These are phyloP conservation scores for Eupithecia inturbata DNA, from an alignment of 2,888 invertebrate genomes.

Conservation along the genomic window DNA sequence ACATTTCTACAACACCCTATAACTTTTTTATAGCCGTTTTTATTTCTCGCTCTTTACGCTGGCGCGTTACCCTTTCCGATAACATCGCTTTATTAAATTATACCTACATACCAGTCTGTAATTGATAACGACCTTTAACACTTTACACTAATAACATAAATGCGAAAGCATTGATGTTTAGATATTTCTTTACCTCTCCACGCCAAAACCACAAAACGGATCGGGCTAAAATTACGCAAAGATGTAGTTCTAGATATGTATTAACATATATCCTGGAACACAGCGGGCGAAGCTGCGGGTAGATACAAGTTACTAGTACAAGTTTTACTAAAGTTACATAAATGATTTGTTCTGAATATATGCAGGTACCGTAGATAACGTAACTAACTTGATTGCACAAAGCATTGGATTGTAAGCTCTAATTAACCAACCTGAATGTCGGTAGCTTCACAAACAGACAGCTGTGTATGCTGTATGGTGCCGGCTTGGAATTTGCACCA, in stretches of 20 bases:
- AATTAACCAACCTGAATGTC: not conserved
- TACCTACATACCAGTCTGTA: constrained; percentile 22
- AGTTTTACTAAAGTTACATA: no score
- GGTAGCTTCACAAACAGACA: no score
- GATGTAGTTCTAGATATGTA: not conserved
- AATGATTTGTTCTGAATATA: not conserved
- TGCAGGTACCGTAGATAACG: not conserved
- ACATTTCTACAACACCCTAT: constrained; percentile 40
- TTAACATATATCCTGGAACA: not conserved
- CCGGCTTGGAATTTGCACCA: no score
- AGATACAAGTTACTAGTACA: no score
- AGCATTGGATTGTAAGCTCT: not conserved
- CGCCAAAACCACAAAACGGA: not conserved
- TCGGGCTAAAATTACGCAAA: not conserved
- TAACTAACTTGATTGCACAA: not conserved
- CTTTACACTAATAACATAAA: not conserved
- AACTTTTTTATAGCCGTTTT: constrained; percentile 69
- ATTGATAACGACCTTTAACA: not conserved
- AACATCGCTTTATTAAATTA: constrained; percentile 56
- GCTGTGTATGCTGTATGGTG: no score
- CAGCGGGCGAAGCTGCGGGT: no score
- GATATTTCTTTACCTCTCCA: not conserved
- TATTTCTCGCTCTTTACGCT: constrained; percentile 55
- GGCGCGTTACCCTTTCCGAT: constrained; percentile 51
- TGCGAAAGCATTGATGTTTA: not conserved